Percentiles rank a stretch among this genome's conserved stretches.
Evolutionary conservation across 1,140 invertebrate genomes (phyloP).

Genomic region (Parapsyche elsis): DNA sequence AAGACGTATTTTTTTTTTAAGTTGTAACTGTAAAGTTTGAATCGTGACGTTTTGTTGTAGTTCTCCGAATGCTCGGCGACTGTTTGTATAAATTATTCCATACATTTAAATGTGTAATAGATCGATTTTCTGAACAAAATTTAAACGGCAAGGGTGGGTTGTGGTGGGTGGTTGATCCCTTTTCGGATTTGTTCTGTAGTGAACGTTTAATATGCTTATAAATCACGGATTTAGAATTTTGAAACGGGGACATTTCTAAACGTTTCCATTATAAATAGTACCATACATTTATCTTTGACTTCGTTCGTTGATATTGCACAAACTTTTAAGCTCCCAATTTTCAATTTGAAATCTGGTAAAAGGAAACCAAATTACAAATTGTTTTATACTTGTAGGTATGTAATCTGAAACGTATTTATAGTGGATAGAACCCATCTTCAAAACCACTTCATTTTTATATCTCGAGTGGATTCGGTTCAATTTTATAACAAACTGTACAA

Average conservation of each 20-base stretch:
- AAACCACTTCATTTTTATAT: no score
- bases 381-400: no score
- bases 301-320: no score
- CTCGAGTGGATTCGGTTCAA: no score
- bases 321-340: no score
- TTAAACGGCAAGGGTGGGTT: not conserved
- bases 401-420: no score
- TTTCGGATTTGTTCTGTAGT: constrained; percentile 25
- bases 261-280: not conserved
- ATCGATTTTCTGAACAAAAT: not conserved
- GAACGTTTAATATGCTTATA: constrained; percentile 13
- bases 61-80: no score
- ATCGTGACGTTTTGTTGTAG: not conserved
- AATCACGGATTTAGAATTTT: constrained; percentile 28
- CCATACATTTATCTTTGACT: no score
- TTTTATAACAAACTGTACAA: no score
- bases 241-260: not conserved
- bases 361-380: no score
- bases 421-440: no score
- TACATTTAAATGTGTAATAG: not conserved
- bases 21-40: not conserved
- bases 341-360: no score
- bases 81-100: not conserved
- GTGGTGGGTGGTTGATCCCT: not conserved
- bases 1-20: not conserved